These are phyloP conservation scores for Cancer borealis DNA, from an alignment of 2,888 invertebrate species.

Conservation along the genomic window DNA sequence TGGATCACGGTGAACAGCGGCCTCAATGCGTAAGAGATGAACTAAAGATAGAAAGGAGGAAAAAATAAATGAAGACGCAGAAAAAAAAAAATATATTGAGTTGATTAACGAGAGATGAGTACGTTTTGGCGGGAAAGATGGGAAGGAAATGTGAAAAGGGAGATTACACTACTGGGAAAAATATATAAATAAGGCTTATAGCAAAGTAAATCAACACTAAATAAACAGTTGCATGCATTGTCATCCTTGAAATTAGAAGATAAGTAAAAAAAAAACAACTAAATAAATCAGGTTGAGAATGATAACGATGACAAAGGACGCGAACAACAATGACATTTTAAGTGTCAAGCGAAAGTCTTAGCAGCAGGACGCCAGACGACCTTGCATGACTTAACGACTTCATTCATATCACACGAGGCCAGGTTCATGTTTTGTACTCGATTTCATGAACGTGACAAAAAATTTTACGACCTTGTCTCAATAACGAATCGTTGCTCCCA, in stretches of 20 bases:
- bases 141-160: background rate
- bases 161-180: background rate
- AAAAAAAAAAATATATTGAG: background rate
- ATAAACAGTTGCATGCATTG: background rate
- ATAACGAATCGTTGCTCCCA: too few relatives aligned
- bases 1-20: background rate
- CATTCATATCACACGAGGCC: background rate
- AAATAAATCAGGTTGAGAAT: background rate
- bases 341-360: background rate
- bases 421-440: background rate
- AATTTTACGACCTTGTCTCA: too few relatives aligned
- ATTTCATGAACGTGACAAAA: background rate
- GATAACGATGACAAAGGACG: background rate
- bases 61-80: background rate
- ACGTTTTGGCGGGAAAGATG: background rate
- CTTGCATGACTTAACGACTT: slow-evolving; percentile 6
- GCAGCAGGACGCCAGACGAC: background rate
- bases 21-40: background rate
- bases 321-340: background rate
- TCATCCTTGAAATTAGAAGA: background rate
- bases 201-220: background rate
- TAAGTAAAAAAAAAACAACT: background rate
- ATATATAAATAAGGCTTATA: background rate
- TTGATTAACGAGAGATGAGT: background rate
- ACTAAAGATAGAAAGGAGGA: background rate